These are phyloP conservation scores for Ceyx erithaca DNA, from an alignment of 2,797 vertebrate species.

Conservation along the genomic window DNA sequence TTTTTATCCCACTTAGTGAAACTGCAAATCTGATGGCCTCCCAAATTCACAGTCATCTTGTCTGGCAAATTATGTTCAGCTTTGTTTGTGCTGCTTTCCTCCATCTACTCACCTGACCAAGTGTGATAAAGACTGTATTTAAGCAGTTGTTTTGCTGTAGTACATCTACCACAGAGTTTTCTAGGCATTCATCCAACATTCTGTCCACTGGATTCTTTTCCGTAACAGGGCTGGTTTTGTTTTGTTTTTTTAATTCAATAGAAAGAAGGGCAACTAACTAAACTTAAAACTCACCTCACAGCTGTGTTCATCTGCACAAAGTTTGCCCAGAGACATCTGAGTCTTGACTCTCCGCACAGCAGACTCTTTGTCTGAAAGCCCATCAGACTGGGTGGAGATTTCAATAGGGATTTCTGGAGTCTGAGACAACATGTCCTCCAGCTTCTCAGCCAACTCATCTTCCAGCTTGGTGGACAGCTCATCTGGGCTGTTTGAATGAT, in stretches of 20 bases:
- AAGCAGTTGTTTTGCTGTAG: not conserved
- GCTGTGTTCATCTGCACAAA: slow-evolving; percentile 92
- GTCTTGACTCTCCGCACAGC: slow-evolving; percentile 97
- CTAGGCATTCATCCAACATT: not conserved
- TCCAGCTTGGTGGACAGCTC: slow-evolving; percentile 86
- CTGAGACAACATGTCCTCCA: slow-evolving; percentile 93
- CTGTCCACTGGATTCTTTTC: not conserved
- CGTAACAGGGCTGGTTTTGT: not conserved
- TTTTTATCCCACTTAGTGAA: not conserved
- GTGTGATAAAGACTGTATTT: not conserved
- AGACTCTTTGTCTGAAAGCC: slow-evolving; percentile 97
- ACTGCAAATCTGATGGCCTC: not conserved
- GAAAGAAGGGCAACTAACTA: not conserved
- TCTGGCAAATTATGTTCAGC: not conserved
- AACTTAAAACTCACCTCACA: slow-evolving; percentile 86
- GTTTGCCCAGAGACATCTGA: slow-evolving; percentile 97
- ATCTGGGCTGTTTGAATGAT: slow-evolving; percentile 94
- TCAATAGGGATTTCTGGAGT: slow-evolving; percentile 97
- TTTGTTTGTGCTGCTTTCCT: not conserved
- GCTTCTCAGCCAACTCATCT: slow-evolving; percentile 83
- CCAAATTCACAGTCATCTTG: not conserved
- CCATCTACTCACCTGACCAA: not conserved
- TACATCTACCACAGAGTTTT: not conserved
- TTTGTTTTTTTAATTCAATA: not conserved
- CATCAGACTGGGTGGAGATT: slow-evolving; percentile 96